These are phyloP conservation scores for Eulemur coronatus DNA, from an alignment of 2,797 vertebrate species.

Conservation along the genomic window DNA sequence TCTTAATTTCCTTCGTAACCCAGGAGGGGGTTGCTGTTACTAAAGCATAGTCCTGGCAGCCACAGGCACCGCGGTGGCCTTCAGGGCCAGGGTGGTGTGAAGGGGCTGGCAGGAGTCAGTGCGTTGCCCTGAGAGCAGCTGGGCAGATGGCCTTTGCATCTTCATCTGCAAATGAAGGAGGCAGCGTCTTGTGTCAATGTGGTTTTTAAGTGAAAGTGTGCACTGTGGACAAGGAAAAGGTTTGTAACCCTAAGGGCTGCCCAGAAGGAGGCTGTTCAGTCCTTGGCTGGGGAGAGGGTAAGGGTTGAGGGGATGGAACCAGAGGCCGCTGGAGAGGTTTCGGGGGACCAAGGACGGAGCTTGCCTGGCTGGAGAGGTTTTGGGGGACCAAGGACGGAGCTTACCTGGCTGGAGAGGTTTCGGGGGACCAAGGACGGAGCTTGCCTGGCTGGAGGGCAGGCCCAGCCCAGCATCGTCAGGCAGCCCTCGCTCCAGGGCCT, in stretches of 20 bases:
- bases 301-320: not conserved
- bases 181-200: not conserved
- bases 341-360: too few relatives aligned
- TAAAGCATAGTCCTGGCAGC: not conserved
- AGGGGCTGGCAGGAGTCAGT: not conserved
- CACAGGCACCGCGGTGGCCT: not conserved
- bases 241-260: too few relatives aligned
- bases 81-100: fast-evolving
- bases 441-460: not conserved
- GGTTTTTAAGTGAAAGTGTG: not conserved
- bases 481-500: not conserved
- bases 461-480: fast-evolving
- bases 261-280: not conserved
- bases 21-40: not conserved
- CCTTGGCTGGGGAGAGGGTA: not conserved
- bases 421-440: too few relatives aligned
- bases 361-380: not conserved
- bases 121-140: too few relatives aligned
- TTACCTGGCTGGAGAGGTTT: not conserved
- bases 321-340: not conserved
- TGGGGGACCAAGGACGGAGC: too few relatives aligned
- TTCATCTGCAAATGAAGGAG: not conserved
- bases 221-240: not conserved
- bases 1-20: not conserved
- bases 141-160: not conserved